Evolutionary conservation across 2,113 vertebrate species (phyloP).

Genomic region (Panthera leo): DNA sequence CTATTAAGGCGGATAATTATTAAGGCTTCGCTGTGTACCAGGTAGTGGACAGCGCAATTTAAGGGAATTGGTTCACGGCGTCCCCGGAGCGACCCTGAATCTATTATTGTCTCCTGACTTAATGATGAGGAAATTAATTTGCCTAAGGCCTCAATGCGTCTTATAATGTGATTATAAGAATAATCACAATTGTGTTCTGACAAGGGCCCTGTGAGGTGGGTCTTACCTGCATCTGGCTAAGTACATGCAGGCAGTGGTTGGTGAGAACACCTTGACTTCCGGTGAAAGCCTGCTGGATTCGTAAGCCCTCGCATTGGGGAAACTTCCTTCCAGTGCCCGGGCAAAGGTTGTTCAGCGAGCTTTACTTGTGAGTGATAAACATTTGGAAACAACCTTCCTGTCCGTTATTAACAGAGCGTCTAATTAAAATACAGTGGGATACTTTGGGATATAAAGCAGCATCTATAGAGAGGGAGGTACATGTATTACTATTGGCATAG

Average conservation of each 20-base stretch:
- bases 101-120: neutral
- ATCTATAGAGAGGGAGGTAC: neutral
- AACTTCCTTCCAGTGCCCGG: neutral
- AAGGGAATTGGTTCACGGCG: neutral
- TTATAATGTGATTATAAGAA: too few species aligned
- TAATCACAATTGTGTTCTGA: neutral
- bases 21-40: neutral
- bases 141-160: neutral
- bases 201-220: neutral
- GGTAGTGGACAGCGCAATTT: neutral
- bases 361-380: neutral
- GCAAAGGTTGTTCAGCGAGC: neutral
- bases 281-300: neutral
- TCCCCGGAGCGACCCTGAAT: neutral
- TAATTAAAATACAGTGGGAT: neutral
- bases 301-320: neutral
- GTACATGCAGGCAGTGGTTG: neutral
- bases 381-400: neutral
- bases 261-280: neutral
- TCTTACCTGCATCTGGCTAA: neutral
- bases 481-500: neutral
- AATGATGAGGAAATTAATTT: neutral
- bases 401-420: neutral
- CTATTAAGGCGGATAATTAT: neutral
- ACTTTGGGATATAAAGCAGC: neutral